These are phyloP conservation scores for Eristalinus sepulchralis DNA, from an alignment of 2,888 invertebrate genomes.

Conservation along the genomic window DNA sequence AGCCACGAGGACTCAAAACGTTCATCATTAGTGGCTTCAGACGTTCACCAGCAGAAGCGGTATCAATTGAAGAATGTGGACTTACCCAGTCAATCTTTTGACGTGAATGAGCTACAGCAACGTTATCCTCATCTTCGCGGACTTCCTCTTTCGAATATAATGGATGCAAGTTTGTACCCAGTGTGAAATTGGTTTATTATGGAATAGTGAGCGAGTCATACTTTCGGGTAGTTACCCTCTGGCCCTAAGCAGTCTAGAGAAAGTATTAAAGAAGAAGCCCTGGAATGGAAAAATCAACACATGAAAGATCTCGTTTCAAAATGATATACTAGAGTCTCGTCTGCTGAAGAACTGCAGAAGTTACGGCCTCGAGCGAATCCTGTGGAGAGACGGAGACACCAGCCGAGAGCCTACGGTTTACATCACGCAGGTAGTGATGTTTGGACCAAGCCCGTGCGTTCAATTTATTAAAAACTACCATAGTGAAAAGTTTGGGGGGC, in stretches of 20 bases:
- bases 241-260: constrained; percentile 45
- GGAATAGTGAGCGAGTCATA: constrained; percentile 48
- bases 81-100: constrained; percentile 5
- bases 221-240: constrained; percentile 49
- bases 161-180: neutral
- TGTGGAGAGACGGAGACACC: constrained; percentile 65
- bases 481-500: constrained; percentile 27
- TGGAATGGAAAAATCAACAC: constrained; percentile 41
- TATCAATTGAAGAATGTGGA: neutral
- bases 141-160: neutral
- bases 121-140: constrained; percentile 4
- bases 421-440: constrained; percentile 63
- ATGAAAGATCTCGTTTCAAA: constrained; percentile 45
- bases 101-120: neutral
- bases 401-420: constrained; percentile 30
- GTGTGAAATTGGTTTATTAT: constrained; percentile 19
- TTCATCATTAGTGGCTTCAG: neutral
- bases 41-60: neutral
- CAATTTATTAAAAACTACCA: constrained; percentile 62
- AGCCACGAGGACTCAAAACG: constrained; percentile 25
- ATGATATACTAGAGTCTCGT: constrained; percentile 52
- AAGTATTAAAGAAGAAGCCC: constrained; percentile 41
- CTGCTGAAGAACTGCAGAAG: constrained; percentile 26
- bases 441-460: constrained; percentile 60
- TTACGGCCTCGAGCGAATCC: constrained; percentile 32